Evolutionary conservation across 2,888 invertebrate species (phyloP), one percentile per base, ranked within the genome.

Genomic region (Chalcis sispes): DNA sequence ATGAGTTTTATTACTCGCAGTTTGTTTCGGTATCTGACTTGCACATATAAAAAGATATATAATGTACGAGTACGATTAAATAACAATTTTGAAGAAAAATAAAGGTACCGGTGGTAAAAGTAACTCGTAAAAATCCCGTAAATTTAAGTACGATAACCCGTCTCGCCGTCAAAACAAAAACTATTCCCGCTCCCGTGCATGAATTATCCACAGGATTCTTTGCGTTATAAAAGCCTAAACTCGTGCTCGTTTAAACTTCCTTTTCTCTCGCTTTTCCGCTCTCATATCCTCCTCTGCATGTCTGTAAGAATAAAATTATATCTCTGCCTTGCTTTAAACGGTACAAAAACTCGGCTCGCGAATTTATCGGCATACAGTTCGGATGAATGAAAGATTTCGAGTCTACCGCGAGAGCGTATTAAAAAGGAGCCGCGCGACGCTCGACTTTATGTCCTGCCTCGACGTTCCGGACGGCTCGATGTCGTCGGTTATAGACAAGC

Each of bases 401-500:
- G n/a, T n/a, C n/a, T n/a, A n/a, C n/a, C n/a, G n/a, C n/a, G n/a
- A n/a, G n/a, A n/a, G n/a, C n/a, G n/a, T n/a, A n/a, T n/a, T n/a
- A n/a, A 46, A 46, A 7, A 50, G 20, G 50, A 50, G 50, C 15
- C 8, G 18, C 50, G 72, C 48, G 65, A 72, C 56, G 66, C 66
- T 5, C 67, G 50, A 59, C 48, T 65, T 66, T 66, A 65, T 58
- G 67, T 46, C 56, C 40, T 18, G 42, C 46, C 36, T n/a, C 42
- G 66, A n/a, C 58, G 58, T 23, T 59, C 67, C 74, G 62, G 59
- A 52, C 48, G 46, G 66, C n/a, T n/a, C 61, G 72, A 56, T 13
- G 56, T 15, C 25, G 2, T 13, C 8, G 54, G 66, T 66, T 66
- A 66, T 66, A 66, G 54, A 66, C 67, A 15, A 42, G 52, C 36